Base-by-base conservation (phyloP, 2,888 invertebrate species). In the Anticlea derivata region DNA sequence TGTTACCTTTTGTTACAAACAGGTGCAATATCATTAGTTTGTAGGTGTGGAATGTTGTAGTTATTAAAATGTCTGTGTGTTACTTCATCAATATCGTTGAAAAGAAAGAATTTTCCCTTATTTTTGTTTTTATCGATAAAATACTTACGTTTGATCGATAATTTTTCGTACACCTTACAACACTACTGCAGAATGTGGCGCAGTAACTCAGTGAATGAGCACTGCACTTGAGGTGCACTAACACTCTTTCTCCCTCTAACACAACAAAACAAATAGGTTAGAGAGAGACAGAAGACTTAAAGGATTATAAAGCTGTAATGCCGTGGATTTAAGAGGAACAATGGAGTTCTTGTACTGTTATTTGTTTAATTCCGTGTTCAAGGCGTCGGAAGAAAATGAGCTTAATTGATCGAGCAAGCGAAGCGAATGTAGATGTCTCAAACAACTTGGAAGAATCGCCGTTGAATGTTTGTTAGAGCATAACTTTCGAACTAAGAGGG, bases 131-230 rank as follows among this genome's bases (percentile, higher is more conserved):
- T 11, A 50, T 55, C 51, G 54, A 55, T 50, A 49, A 40, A 38
- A 35, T n/a, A 27, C 64, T 58, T 56, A 1, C 17, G 62, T 26
- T 27, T 52, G n/a, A 64, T 65, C 66, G 60, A 65, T 56, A 63
- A 34, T 33, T 29, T 23, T 38, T 24, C 30, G 27, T 27, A 26
- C 45, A 10, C 47, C 55, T 11, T 49, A 58, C 82, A 77, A 58
- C 86, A 70, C 86, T 86, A 83, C 61, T 48, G 53, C 72, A 88
- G 88, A 89, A 89, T 88, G 88, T 78, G 75, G 88, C 73, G 81
- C 83, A 83, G 82, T 83, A 74, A 78, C 78, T 80, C 72, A 63
- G 75, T 88, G 85, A 89, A 89, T 88, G 89, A 86, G 83, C 78
- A 80, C 79, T 78, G 73, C 72, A 78, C 48, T 55, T 44, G 44